phyloP scores from a whole-genome alignment of 2,888 invertebrate genomes.

The Heteromyza rotundicornis region DNA sequence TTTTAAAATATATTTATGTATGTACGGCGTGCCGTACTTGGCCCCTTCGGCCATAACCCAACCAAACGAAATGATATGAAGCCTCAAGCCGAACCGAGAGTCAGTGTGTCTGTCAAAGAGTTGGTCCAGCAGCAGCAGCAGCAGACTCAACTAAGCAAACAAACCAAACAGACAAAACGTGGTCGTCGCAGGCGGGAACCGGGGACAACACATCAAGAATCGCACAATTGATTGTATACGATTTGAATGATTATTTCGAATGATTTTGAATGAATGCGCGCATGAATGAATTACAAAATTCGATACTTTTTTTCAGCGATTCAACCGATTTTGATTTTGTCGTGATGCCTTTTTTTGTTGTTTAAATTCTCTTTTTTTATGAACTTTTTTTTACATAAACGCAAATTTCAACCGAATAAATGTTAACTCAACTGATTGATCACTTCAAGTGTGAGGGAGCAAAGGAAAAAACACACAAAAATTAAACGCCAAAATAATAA shows the following conservation, averaged over 20 bases:
- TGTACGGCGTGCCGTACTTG: too few species aligned
- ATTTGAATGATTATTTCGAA: conserved; percentile 48
- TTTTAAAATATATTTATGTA: conserved; percentile 55
- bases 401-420: conserved; percentile 38
- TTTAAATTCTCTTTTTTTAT: not conserved
- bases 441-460: conserved; percentile 32
- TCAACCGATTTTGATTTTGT: conserved; percentile 5
- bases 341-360: not conserved
- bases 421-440: conserved; percentile 36
- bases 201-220: too few species aligned
- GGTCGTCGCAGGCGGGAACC: not conserved
- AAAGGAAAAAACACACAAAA: not conserved
- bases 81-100: conserved; percentile 3
- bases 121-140: conserved; percentile 7
- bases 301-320: too few species aligned
- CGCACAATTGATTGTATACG: conserved; percentile 28
- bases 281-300: conserved; percentile 52
- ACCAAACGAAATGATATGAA: not conserved
- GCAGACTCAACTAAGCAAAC: conserved; percentile 15
- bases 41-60: not conserved
- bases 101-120: conserved; percentile 26
- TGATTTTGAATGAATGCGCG: conserved; percentile 32
- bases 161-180: not conserved
- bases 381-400: conserved; percentile 46
- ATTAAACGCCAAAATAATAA: conserved; percentile 6